Evolutionary conservation across 2,888 invertebrate genomes (phyloP), one percentile per base, ranked within the genome.

Genomic region (Leptopterna dolabrata): DNA sequence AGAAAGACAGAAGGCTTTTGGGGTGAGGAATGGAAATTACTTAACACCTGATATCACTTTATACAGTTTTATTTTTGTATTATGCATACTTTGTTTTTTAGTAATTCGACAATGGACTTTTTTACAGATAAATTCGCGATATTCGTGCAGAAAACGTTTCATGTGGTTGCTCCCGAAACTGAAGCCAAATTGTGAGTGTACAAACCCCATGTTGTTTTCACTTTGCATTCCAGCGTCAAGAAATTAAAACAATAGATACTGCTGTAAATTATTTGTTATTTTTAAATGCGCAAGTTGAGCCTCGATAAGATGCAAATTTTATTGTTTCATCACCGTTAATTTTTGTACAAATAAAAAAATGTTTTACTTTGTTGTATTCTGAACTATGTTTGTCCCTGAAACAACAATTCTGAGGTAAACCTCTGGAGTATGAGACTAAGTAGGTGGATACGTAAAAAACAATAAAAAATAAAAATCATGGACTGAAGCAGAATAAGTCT

Each of bases 41-140:
- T 4, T 29, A 24, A 2, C n/a, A 63, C 24, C 11, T 27, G n/a
- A 9, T 11, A 11, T 24, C 24, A 24, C 63, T 63, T 63, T 63
- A 24, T 63, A 63, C 63, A 63, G 63, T 63, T 63, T 2, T 63
- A 63, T 63, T 63, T 63, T 63, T 63, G 13, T 63, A 83, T 14
- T 36, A 83, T n/a, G n/a, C n/a, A 83, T 11, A 19, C n/a, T 70
- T 41, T n/a, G 16, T 63, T 82, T n/a, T n/a, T 27, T 83, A 24
- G 41, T 91, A 92, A 41, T 82, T 86, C 47, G 51, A 29, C 14
- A 16, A 41, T 27, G 13, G 11, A 47, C 27, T 78, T 78, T 71
- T 41, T 88, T 87, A 27, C 89, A 90, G 90, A 88, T 70, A 85
- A 55, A 30, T 30, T 89, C 19, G 88, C 90, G 3, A 76, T 87